A percentile compares a stretch with the other conserved stretches of the same genome.
Conservation (phyloP, 1,140 invertebrate genomes). For the Penaeus indicus region DNA sequence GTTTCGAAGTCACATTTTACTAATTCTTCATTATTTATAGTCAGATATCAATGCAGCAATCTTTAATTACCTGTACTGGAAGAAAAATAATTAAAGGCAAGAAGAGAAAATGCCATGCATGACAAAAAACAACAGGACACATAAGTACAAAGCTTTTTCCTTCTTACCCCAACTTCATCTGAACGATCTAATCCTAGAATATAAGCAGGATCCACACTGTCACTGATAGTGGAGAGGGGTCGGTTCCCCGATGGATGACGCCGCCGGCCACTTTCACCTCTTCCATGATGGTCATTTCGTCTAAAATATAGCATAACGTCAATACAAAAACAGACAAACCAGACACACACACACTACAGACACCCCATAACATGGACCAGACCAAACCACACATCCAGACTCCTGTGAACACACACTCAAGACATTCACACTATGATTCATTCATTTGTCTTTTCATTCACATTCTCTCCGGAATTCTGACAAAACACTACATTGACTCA, state of each 20-base stretch:
- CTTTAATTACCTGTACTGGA: no score
- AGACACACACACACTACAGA: conserved; percentile 67
- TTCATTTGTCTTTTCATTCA: no score
- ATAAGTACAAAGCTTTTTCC: neutral
- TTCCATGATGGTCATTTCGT: conserved; percentile 74
- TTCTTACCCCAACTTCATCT: conserved; percentile 83
- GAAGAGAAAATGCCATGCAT: neutral
- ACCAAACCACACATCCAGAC: no score
- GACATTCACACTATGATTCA: no score
- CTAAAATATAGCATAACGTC: conserved; percentile 70
- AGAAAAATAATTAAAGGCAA: neutral
- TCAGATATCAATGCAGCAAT: no score
- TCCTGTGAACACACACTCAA: no score
- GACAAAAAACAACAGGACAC: neutral
- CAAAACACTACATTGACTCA: neutral
- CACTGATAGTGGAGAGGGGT: conserved; percentile 86
- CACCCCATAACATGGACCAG: neutral
- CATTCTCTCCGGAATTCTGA: neutral
- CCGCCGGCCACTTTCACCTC: conserved; percentile 79
- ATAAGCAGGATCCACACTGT: conserved; percentile 87
- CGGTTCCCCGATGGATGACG: conserved; percentile 85
- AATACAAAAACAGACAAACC: conserved; percentile 3
- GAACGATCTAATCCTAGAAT: conserved; percentile 84
- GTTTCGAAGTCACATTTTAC: no score
- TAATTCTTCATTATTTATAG: no score